A percentile compares a stretch with the other conserved stretches of the same genome.
phyloP scores from a whole-genome alignment of 2,888 invertebrate species.

The Temnothorax unifasciatus region DNA sequence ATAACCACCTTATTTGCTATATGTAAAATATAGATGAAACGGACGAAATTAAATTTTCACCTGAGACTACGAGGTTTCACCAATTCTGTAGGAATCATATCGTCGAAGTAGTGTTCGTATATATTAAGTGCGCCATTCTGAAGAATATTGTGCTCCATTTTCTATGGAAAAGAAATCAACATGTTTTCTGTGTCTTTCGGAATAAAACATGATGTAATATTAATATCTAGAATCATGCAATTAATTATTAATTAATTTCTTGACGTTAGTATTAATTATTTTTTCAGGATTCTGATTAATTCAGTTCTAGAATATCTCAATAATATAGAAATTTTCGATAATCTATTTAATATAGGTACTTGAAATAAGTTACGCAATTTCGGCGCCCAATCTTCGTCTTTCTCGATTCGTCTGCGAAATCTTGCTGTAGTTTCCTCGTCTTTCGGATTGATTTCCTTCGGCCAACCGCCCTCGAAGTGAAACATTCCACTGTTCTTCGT shows the following conservation, averaged over 20 bases:
- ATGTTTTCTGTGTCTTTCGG: background rate
- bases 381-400: slow-evolving; percentile 94
- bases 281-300: background rate
- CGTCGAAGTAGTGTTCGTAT: slow-evolving; percentile 95
- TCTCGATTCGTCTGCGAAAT: slow-evolving; percentile 96
- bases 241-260: background rate
- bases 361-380: slow-evolving; percentile 73
- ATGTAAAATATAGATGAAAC: background rate
- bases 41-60: slow-evolving; percentile 66
- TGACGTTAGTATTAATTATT: background rate
- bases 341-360: slow-evolving; percentile 43
- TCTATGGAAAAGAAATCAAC: slow-evolving; percentile 86
- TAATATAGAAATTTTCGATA: slow-evolving; percentile 2
- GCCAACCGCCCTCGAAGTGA: slow-evolving; percentile 98
- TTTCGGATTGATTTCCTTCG: slow-evolving; percentile 95
- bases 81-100: slow-evolving; percentile 90
- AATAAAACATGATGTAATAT: background rate
- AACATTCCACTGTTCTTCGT: slow-evolving; percentile 91
- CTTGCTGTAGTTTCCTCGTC: slow-evolving; percentile 95
- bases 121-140: slow-evolving; percentile 98
- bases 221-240: background rate
- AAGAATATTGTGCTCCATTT: slow-evolving; percentile 95
- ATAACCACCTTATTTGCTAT: background rate
- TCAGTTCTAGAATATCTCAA: background rate
- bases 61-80: slow-evolving; percentile 88